Base-by-base conservation (phyloP, 2,113 vertebrate genomes). In the Sphaerodactylus townsendi region DNA sequence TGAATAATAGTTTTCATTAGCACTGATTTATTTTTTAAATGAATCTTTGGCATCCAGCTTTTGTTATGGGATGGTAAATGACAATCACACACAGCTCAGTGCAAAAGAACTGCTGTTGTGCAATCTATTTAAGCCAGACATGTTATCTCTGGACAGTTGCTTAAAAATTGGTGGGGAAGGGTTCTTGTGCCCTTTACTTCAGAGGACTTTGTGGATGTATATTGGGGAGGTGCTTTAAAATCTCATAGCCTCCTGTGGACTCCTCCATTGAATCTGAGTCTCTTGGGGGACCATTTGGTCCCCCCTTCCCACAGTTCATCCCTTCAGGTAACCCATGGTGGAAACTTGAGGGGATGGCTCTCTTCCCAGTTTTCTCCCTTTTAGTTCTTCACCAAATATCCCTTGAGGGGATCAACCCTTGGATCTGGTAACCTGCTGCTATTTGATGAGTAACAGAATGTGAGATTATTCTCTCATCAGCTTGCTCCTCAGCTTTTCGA, bases 1-100 rank as follows among this genome's bases (percentile, higher is more conserved):
- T 73, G 81, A 89, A 89, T 88, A 85, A 81, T 41, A 87, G 1
- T 82, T 89, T 62, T 4, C 41, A 73, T 81, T 74, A 66, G 78
- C 64, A 81, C 86, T 90, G 69, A 59, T 78, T 81, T 83, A 1
- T 84, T 80, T 79, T 77, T 89, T 83, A 14, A 73, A 76, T 28
- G 72, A 85, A 56, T 14, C 74, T 23, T 77, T 82, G 48, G 41
- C 28, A 4, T 14, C 0, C 10, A 41, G 1, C 9, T 81, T 76
- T 37, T 77, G 30, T 83, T 13, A 53, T 8, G 74, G 15, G 25
- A 17, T 72, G 84, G 56, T 53, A 74, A 23, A 87, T 30, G 56
- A 82, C 70, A 82, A 75, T 73, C 88, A 78, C 10, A 9, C 37
- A 64, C 33, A 35, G 56, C 28, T 44, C 39, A 41, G 59, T 78